These are phyloP conservation scores for Triplophysa yarkandensis DNA, from an alignment of 2,797 vertebrate genomes.

Conservation along the genomic window DNA sequence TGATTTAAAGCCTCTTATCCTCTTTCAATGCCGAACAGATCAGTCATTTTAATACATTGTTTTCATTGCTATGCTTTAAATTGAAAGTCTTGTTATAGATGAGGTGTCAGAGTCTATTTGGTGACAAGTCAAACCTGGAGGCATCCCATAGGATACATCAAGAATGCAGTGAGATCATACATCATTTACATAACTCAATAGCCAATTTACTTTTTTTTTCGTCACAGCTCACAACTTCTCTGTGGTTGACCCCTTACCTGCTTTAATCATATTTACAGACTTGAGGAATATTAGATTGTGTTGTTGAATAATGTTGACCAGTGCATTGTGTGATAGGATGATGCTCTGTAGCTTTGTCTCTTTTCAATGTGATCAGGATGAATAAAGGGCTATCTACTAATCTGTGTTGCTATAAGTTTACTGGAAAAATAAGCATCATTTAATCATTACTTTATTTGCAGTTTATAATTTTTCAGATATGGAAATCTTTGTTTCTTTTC, in stretches of 20 bases:
- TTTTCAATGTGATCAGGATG: neutral
- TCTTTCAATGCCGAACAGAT: too few species aligned
- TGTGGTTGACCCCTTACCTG: neutral
- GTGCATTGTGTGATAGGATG: neutral
- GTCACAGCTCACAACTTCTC: neutral
- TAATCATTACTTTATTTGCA: too few species aligned
- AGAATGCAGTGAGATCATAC: neutral
- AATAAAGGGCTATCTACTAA: too few species aligned
- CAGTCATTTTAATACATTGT: too few species aligned
- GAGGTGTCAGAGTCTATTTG: neutral
- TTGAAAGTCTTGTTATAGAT: neutral
- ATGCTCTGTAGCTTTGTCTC: neutral
- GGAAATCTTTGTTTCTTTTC: neutral
- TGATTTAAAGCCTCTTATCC: too few species aligned
- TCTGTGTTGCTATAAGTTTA: too few species aligned
- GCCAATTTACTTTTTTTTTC: conserved; percentile 12
- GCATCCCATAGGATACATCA: neutral
- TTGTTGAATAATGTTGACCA: too few species aligned
- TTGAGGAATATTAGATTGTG: too few species aligned
- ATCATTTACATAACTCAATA: conserved; percentile 7
- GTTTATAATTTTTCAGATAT: neutral
- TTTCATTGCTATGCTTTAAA: too few species aligned
- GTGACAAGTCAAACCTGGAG: neutral
- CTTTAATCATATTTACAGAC: neutral
- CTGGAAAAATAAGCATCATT: too few species aligned